Conservation (phyloP, 2,888 invertebrate species). For the Ecdyonurus torrentis region DNA sequence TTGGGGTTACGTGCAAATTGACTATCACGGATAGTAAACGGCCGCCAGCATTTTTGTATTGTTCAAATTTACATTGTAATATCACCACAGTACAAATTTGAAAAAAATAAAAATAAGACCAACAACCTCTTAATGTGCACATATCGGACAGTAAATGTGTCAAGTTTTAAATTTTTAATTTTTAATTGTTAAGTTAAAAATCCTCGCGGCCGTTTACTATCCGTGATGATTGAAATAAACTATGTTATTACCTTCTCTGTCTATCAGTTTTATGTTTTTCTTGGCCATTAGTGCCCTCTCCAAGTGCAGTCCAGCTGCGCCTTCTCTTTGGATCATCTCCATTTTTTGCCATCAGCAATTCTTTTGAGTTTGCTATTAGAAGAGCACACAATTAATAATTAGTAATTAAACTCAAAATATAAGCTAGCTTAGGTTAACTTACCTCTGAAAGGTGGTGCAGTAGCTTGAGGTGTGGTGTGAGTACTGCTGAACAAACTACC, state of each 20-base stretch:
- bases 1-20: too few relatives aligned
- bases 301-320: constrained; percentile 78
- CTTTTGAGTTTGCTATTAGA: not conserved
- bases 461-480: not conserved
- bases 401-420: not conserved
- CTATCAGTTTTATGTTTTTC: constrained; percentile 31
- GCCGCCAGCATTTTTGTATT: too few relatives aligned
- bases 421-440: not conserved
- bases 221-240: too few relatives aligned
- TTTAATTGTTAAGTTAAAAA: too few relatives aligned
- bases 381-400: not conserved
- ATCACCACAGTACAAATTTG: too few relatives aligned
- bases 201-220: too few relatives aligned
- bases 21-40: too few relatives aligned
- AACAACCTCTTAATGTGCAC: too few relatives aligned
- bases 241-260: constrained; percentile 40
- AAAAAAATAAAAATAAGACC: too few relatives aligned
- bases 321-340: constrained; percentile 27
- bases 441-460: not conserved
- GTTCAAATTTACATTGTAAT: too few relatives aligned
- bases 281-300: constrained; percentile 42
- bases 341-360: constrained; percentile 19
- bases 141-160: too few relatives aligned
- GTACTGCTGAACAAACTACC: not conserved
- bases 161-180: too few relatives aligned